Conservation (phyloP, 2,888 invertebrate genomes). For the Cynaeus angustus region DNA sequence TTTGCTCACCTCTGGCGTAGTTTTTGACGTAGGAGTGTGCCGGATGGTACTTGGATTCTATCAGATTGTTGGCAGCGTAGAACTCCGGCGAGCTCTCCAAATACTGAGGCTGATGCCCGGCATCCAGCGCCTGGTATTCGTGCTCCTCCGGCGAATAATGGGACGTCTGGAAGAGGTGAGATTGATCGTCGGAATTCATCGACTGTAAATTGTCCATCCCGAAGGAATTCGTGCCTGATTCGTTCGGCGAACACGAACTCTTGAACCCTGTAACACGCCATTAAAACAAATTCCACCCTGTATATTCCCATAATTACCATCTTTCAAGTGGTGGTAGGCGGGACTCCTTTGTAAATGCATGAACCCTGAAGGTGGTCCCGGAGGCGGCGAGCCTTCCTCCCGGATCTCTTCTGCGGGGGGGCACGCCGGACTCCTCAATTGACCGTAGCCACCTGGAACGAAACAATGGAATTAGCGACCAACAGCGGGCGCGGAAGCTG, state of each 20-base stretch:
- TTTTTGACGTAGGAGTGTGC: conserved; percentile 78
- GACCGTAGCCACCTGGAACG: conserved; percentile 74
- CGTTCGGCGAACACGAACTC: conserved; percentile 72
- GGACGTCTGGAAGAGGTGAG: conserved; percentile 65
- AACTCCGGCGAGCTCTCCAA: conserved; percentile 84
- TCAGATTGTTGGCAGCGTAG: conserved; percentile 77
- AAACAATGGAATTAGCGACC: conserved; percentile 6
- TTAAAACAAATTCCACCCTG: conserved; percentile 4
- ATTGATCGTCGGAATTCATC: conserved; percentile 69
- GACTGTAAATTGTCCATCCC: conserved; percentile 71
- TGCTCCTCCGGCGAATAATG: conserved; percentile 76
- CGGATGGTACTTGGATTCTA: conserved; percentile 81
- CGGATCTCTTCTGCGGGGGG: conserved; percentile 71
- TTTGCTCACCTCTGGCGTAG: conserved; percentile 79
- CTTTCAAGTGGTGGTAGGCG: conserved; percentile 68
- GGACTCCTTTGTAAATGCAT: conserved; percentile 68
- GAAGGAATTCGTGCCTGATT: conserved; percentile 72
- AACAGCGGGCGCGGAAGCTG: conserved; percentile 33
- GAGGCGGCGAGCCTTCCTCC: conserved; percentile 72
- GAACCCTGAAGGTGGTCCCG: conserved; percentile 64
- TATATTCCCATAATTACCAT: conserved; percentile 60
- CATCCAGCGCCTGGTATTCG: conserved; percentile 75
- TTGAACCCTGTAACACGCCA: conserved; percentile 62
- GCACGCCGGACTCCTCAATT: conserved; percentile 74
- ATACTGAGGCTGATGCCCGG: conserved; percentile 74